These are phyloP conservation scores for Antidorcas marsupialis DNA, from an alignment of 2,113 vertebrate genomes.

Conservation along the genomic window DNA sequence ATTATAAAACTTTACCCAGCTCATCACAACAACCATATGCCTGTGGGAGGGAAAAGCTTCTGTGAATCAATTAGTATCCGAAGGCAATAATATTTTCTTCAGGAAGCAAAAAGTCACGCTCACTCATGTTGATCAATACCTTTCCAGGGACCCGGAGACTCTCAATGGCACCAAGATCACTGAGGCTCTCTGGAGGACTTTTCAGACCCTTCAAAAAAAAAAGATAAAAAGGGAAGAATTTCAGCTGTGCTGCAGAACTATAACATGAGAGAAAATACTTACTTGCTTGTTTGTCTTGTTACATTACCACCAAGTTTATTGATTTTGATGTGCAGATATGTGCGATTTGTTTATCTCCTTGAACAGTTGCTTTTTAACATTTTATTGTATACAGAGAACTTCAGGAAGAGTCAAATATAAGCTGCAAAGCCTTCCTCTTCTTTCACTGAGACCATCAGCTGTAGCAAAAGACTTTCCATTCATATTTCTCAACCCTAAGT, in stretches of 20 bases:
- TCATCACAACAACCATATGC: slow-evolving; percentile 12
- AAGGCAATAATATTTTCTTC: not conserved
- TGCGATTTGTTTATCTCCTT: not conserved
- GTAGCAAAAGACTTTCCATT: not conserved
- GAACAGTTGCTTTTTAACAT: not conserved
- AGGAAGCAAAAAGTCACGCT: not conserved
- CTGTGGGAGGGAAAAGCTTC: not conserved
- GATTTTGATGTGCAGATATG: not conserved
- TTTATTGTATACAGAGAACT: not conserved
- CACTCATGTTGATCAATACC: slow-evolving; percentile 80
- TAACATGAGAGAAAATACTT: not conserved
- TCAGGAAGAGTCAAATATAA: not conserved
- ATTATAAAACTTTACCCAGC: not conserved
- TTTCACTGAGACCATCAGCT: not conserved
- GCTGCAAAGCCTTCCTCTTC: not conserved
- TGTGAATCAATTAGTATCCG: slow-evolving; percentile 21
- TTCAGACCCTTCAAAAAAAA: slow-evolving; percentile 86
- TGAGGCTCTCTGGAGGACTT: slow-evolving; percentile 94
- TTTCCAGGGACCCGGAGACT: slow-evolving; percentile 92
- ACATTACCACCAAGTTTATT: not conserved
- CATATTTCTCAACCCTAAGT: not conserved
- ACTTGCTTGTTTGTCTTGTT: not conserved
- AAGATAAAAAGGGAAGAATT: not conserved
- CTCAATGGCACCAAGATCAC: slow-evolving; percentile 94
- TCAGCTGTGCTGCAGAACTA: not conserved